Base-by-base conservation (phyloP, 2,888 invertebrate genomes). In the Acronicta aceris region DNA sequence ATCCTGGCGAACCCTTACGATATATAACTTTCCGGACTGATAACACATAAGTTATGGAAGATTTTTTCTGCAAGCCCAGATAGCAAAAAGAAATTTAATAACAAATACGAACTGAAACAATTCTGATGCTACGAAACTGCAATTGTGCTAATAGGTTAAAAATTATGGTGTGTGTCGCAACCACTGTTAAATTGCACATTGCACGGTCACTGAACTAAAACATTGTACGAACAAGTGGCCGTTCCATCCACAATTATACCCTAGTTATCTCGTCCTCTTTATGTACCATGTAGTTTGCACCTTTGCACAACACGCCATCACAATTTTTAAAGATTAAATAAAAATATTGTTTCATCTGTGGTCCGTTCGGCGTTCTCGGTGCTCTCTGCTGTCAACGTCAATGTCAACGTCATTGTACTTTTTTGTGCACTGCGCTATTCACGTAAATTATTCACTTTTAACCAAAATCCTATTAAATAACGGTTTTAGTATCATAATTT, bases 121-220 rank as follows among this genome's bases (percentile, higher is more conserved):
- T 30, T 30, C 30, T 40, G 52, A 51, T 61, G 48, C 59, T 58
- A 56, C 48, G 51, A 52, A 36, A 64, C 60, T 53, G 56, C 50
- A 67, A 66, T 67, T 64, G 50, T 46, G 46, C 52, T 70, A 65
- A 74, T 78, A 74, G 65, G 74, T 70, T 63, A 54, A 70, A 71
- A 82, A 81, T 78, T 70, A 79, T 78, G 70, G 71, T 66, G 74
- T 74, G 51, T 68, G 67, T 75, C 74, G 78, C 81, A 76, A 73
- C 65, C 65, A 63, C 68, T 81, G 73, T 81, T 74, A 87, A 89
- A 90, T 89, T 88, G 83, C 81, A 88, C 73, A 86, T 68, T 82
- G 84, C 86, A 84, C 82, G 87, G 86, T 82, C 86, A 87, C 78
- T 87, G 87, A 86, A 87, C 89, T 85, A 86, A 88, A 89, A 86